phyloP scores from a whole-genome alignment of 2,113 vertebrate genomes.

The Sorex araneus region DNA sequence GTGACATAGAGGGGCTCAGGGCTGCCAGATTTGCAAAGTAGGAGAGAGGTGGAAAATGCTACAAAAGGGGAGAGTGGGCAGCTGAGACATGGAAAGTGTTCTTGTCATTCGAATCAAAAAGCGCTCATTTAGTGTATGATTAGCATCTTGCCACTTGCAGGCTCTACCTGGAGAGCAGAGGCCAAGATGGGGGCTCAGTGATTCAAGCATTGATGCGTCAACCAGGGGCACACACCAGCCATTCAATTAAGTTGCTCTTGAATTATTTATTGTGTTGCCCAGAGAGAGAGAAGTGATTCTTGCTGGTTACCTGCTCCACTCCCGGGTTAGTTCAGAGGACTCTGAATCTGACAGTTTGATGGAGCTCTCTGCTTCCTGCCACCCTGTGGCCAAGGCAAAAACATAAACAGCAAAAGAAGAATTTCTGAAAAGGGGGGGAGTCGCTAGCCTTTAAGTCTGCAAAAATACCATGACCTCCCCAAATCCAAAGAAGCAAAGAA shows the following conservation, averaged over 20 bases:
- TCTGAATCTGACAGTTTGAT: background rate
- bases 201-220: constrained; percentile 18
- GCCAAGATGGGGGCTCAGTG: background rate
- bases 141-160: background rate
- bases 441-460: background rate
- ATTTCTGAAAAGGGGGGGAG: background rate
- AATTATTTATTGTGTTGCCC: constrained; percentile 58
- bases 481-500: background rate
- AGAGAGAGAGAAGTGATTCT: background rate
- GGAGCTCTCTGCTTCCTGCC: background rate
- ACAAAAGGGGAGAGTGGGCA: background rate
- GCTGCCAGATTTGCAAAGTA: background rate
- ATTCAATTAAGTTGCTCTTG: constrained; percentile 55
- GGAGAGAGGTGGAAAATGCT: background rate
- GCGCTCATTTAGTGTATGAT: background rate
- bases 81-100: background rate
- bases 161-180: background rate
- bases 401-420: background rate
- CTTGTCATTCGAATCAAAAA: background rate
- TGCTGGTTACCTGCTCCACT: constrained; percentile 24
- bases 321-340: background rate
- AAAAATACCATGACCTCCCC: background rate
- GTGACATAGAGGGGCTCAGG: background rate
- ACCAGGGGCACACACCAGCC: background rate
- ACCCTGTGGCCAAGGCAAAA: constrained; percentile 1